phyloP scores from a whole-genome alignment of 2,797 vertebrate species.

The Acipenser ruthenus region DNA sequence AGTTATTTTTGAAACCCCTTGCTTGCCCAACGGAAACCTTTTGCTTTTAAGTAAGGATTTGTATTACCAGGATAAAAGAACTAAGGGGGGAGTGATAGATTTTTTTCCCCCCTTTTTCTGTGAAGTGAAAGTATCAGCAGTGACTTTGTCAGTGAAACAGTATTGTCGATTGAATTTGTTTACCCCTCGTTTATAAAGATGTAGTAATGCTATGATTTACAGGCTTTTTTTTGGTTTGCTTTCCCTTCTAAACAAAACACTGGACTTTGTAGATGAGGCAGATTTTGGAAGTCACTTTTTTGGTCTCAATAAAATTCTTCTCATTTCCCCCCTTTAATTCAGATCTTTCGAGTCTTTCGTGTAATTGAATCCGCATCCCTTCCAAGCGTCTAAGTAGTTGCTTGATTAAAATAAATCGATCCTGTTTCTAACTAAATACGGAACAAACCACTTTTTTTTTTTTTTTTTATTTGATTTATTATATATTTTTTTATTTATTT shows the following conservation, averaged over 20 bases:
- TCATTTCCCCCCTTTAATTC: no score
- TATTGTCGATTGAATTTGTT: no score
- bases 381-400: slow-evolving; percentile 38
- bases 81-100: no score
- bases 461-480: slow-evolving; percentile 5
- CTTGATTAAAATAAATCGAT: slow-evolving; percentile 45
- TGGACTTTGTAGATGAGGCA: slow-evolving; percentile 19
- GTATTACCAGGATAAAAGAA: neutral
- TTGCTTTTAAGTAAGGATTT: neutral
- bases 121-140: no score
- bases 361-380: slow-evolving; percentile 48
- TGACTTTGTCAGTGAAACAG: no score
- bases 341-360: neutral
- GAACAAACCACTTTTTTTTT: slow-evolving; percentile 47
- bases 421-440: slow-evolving; percentile 52
- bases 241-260: slow-evolving; percentile 28
- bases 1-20: neutral
- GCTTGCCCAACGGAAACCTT: neutral
- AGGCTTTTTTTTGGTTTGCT: slow-evolving; percentile 39
- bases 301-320: slow-evolving; percentile 14
- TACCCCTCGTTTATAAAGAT: no score
- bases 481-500: slow-evolving; percentile 17
- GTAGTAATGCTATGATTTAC: slow-evolving; percentile 9
- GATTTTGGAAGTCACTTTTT: slow-evolving; percentile 40
- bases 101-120: no score